Conservation (phyloP, 2,797 vertebrate genomes). For the Enteromius thamalakanensis region DNA sequence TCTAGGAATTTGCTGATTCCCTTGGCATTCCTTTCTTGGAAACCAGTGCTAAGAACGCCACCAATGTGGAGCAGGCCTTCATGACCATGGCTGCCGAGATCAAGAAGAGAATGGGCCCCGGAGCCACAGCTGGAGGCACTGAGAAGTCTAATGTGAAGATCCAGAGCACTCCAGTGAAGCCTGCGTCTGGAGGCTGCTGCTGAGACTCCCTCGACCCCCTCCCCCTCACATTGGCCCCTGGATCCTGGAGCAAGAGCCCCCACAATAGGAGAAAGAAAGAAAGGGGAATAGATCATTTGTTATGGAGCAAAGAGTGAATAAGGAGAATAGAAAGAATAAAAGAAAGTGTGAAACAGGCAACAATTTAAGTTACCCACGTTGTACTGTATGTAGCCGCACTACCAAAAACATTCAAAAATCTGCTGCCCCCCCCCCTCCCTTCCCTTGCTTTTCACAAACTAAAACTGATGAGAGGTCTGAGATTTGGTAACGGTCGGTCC, state of each 20-base stretch:
- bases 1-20: conserved; percentile 97
- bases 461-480: conserved; percentile 60
- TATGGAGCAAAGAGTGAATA: conserved; percentile 54
- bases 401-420: conserved; percentile 81
- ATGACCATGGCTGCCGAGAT: conserved; percentile 99
- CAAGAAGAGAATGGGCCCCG: conserved; percentile 98
- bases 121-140: conserved; percentile 90
- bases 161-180: conserved; percentile 96
- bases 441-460: conserved; percentile 62
- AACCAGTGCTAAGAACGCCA: conserved; percentile 98
- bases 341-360: conserved; percentile 80
- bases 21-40: conserved; percentile 98
- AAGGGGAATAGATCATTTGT: conserved; percentile 57
- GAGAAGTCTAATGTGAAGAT: conserved; percentile 97
- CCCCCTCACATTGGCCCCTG: conserved; percentile 35
- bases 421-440: conserved; percentile 57
- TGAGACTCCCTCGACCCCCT: conserved; percentile 80
- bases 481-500: conserved; percentile 57
- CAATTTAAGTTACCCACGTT: conserved; percentile 89
- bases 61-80: conserved; percentile 99
- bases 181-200: conserved; percentile 96
- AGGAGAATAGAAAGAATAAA: conserved; percentile 45
- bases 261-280: conserved; percentile 57
- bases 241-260: conserved; percentile 52
- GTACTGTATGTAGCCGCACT: conserved; percentile 99